These are phyloP conservation scores for Sorex araneus DNA, from an alignment of 2,113 vertebrate species.

Conservation along the genomic window DNA sequence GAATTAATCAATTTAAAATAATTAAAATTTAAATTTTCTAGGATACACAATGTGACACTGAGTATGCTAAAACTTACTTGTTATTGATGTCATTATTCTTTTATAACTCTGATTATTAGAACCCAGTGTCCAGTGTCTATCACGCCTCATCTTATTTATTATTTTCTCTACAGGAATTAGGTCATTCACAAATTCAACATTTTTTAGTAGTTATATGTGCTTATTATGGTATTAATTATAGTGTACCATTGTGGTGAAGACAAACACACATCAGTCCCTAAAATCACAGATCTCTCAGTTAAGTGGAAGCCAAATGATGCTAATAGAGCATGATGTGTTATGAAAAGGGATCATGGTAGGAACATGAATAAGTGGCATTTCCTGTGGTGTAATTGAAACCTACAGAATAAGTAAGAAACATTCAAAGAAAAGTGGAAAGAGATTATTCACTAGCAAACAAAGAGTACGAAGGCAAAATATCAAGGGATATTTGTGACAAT, in stretches of 20 bases:
- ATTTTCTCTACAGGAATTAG: neutral
- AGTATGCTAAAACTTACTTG: neutral
- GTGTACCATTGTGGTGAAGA: neutral
- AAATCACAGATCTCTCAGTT: neutral
- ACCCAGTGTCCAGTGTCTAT: neutral
- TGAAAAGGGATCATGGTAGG: neutral
- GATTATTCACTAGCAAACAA: constrained; percentile 26
- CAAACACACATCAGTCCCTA: neutral
- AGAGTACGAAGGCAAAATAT: neutral
- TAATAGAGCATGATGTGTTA: neutral
- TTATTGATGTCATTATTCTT: neutral
- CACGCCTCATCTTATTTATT: neutral
- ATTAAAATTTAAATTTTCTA: neutral
- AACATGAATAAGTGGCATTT: neutral
- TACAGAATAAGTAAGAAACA: neutral
- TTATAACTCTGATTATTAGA: neutral
- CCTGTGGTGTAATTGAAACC: neutral
- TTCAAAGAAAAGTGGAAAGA: neutral
- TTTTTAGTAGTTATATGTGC: neutral
- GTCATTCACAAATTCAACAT: neutral
- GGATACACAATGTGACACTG: neutral
- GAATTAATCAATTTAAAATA: neutral
- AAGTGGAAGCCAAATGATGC: neutral
- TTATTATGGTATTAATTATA: neutral
- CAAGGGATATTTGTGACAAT: neutral